These are phyloP conservation scores for Lepeophtheirus nordmannii DNA, from an alignment of 2,888 invertebrate species.

Conservation along the genomic window DNA sequence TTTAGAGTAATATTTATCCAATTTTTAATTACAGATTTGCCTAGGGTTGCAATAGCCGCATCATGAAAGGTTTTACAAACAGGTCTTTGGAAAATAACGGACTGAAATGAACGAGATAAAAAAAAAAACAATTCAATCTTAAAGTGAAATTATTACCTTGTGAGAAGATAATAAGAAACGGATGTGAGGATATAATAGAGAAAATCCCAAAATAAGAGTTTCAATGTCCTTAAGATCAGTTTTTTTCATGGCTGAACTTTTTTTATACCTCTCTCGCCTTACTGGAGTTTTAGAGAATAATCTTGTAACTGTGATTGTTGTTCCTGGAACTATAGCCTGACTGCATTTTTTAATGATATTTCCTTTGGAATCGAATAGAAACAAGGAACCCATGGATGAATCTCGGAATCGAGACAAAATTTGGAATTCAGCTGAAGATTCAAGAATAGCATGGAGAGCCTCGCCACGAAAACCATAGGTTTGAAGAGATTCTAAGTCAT, in stretches of 20 bases:
- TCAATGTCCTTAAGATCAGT: neutral
- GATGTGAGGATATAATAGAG: neutral
- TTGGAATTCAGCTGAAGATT: neutral
- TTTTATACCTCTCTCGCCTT: neutral
- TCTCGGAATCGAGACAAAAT: neutral
- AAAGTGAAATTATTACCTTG: neutral
- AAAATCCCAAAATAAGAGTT: neutral
- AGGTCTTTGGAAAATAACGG: neutral
- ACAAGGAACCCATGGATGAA: neutral
- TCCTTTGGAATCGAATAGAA: neutral
- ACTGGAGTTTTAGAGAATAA: neutral
- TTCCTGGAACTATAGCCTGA: neutral
- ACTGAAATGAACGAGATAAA: neutral
- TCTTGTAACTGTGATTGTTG: neutral
- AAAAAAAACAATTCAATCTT: too few species aligned
- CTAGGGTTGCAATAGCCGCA: neutral
- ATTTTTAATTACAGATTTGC: neutral
- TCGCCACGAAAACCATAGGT: constrained; percentile 7
- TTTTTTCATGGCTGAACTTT: neutral
- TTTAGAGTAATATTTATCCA: neutral
- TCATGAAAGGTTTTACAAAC: neutral
- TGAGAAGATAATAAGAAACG: constrained; percentile 2
- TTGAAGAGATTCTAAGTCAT: neutral
- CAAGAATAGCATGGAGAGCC: neutral
- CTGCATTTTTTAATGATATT: too few species aligned